Evolutionary conservation across 1,140 invertebrate genomes (phyloP).

Genomic region (Ridgeia piscesae): DNA sequence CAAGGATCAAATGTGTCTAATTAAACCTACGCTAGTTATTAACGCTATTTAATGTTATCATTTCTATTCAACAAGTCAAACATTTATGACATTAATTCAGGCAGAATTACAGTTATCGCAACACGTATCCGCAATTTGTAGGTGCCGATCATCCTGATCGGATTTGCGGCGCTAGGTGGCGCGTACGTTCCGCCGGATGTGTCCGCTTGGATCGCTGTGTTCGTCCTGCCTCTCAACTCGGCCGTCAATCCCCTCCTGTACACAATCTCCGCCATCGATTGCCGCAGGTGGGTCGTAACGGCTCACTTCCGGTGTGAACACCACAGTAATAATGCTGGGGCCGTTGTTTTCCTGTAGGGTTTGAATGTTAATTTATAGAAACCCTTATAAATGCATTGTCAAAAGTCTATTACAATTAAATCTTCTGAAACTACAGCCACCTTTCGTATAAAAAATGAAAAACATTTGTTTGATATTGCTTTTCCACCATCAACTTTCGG

Average conservation of each 20-base stretch:
- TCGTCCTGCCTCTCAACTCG: conserved; percentile 28
- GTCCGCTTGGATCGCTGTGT: conserved; percentile 31
- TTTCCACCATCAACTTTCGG: too few relatives aligned
- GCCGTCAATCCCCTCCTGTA: conserved; percentile 30
- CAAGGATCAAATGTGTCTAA: neutral
- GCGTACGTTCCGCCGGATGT: conserved; percentile 18
- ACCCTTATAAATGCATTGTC: too few relatives aligned
- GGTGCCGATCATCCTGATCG: conserved; percentile 27
- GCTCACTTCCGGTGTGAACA: neutral
- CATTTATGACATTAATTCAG: neutral
- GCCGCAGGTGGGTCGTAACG: neutral
- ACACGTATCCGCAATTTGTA: neutral
- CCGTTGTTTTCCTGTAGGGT: too few relatives aligned
- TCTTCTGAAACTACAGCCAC: too few relatives aligned
- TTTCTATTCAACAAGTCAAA: neutral
- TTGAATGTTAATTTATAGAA: too few relatives aligned
- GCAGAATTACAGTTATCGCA: neutral
- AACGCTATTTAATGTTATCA: neutral
- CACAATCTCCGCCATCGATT: conserved; percentile 24
- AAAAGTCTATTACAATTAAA: too few relatives aligned
- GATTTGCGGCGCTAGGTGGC: conserved; percentile 20
- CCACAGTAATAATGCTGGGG: too few relatives aligned
- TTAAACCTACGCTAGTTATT: neutral
- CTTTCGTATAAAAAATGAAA: too few relatives aligned
- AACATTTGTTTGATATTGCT: too few relatives aligned